These are phyloP conservation scores for Phortica magna DNA, from an alignment of 2,888 invertebrate species.

Conservation along the genomic window DNA sequence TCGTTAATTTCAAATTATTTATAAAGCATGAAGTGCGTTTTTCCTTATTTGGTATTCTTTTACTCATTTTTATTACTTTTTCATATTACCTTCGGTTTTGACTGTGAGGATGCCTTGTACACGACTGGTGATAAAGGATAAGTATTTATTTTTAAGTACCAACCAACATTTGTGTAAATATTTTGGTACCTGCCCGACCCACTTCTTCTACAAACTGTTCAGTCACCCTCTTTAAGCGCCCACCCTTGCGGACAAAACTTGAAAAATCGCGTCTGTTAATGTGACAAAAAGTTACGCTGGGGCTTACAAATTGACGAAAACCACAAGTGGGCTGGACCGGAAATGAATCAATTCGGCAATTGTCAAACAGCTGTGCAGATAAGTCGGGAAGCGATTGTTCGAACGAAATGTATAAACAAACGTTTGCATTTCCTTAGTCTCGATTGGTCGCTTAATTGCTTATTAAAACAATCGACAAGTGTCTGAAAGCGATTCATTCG, in stretches of 20 bases:
- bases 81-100: neutral
- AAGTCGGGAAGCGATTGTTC: neutral
- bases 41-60: neutral
- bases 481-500: neutral
- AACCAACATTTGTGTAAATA: neutral
- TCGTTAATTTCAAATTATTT: constrained; percentile 14
- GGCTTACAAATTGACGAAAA: neutral
- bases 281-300: constrained; percentile 1
- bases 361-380: constrained; percentile 4
- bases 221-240: neutral
- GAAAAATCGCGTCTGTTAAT: neutral
- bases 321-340: neutral
- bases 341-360: constrained; percentile 16
- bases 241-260: neutral
- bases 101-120: neutral
- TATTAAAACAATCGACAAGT: neutral
- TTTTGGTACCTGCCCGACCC: neutral
- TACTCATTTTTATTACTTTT: neutral
- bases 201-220: neutral
- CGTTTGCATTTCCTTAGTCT: neutral
- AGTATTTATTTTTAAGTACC: neutral
- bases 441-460: neutral
- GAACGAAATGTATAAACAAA: neutral
- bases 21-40: constrained; percentile 25
- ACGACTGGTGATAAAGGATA: no score